Percentiles rank a stretch among this genome's conserved stretches.
phyloP scores from a whole-genome alignment of 1,140 invertebrate species.

The Drosophila takahashii region DNA sequence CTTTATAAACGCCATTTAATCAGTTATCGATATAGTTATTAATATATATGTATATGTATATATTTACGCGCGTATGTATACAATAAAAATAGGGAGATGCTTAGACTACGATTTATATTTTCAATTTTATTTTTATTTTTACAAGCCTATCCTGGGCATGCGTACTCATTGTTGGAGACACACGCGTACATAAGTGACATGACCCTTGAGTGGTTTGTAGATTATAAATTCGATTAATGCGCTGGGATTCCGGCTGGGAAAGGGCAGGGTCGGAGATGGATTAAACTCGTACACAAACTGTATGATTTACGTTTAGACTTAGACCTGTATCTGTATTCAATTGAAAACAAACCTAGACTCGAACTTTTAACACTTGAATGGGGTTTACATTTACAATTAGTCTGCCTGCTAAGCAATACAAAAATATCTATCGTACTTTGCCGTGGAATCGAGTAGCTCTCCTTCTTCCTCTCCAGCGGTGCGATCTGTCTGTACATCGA shows the following conservation, averaged over 20 bases:
- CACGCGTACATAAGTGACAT: slow-evolving; percentile 35
- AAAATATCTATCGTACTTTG: slow-evolving; percentile 66
- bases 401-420: slow-evolving; percentile 64
- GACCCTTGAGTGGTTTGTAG: slow-evolving; percentile 38
- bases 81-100: slow-evolving; percentile 54
- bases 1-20: slow-evolving; percentile 68
- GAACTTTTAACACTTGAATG: slow-evolving; percentile 48
- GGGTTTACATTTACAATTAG: slow-evolving; percentile 53
- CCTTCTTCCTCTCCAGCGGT: slow-evolving; percentile 11
- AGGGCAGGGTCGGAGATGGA: slow-evolving; percentile 22
- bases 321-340: slow-evolving; percentile 57
- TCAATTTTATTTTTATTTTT: slow-evolving; percentile 3
- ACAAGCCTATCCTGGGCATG: slow-evolving; percentile 37
- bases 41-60: slow-evolving; percentile 24
- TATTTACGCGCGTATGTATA: slow-evolving; percentile 38
- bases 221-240: slow-evolving; percentile 54
- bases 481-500: slow-evolving; percentile 51
- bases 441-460: slow-evolving; percentile 21
- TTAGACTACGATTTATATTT: slow-evolving; percentile 33
- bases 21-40: slow-evolving; percentile 41
- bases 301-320: slow-evolving; percentile 30
- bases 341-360: slow-evolving; percentile 53
- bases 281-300: slow-evolving; percentile 26
- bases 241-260: slow-evolving; percentile 34
- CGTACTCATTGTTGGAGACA: slow-evolving; percentile 9